These are phyloP conservation scores for Papilio helenus DNA, from an alignment of 1,140 invertebrate species.

Conservation along the genomic window DNA sequence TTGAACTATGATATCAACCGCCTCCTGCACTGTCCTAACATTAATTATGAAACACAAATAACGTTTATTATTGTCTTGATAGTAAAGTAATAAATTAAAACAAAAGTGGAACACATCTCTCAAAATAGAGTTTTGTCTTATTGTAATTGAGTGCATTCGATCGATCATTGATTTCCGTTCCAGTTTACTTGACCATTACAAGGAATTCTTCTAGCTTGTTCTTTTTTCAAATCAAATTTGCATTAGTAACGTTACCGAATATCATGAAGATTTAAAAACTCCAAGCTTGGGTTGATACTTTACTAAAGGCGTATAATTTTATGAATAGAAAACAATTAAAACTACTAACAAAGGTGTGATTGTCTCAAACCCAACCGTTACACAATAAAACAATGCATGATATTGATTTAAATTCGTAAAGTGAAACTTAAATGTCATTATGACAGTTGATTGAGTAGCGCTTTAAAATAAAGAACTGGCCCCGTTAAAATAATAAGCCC, in stretches of 20 bases:
- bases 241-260: background rate
- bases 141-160: constrained; percentile 33
- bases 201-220: background rate
- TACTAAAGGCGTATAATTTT: too few species aligned
- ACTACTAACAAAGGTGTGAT: constrained; percentile 12
- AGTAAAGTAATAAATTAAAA: constrained; percentile 33
- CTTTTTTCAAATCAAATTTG: background rate
- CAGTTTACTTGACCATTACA: constrained; percentile 19
- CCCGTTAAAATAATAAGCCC: constrained; percentile 60
- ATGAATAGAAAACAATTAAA: background rate
- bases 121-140: constrained; percentile 38
- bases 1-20: constrained; percentile 55
- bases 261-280: background rate
- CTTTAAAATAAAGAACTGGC: constrained; percentile 53
- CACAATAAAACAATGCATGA: background rate
- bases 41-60: constrained; percentile 42
- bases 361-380: constrained; percentile 3
- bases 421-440: constrained; percentile 33
- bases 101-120: constrained; percentile 33
- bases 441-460: constrained; percentile 62
- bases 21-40: constrained; percentile 45
- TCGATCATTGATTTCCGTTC: constrained; percentile 37
- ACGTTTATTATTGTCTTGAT: constrained; percentile 42
- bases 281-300: background rate
- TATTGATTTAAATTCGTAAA: constrained; percentile 28